These are phyloP conservation scores for Macrostomum lignano DNA, from an alignment of 1,140 invertebrate genomes.

Conservation along the genomic window DNA sequence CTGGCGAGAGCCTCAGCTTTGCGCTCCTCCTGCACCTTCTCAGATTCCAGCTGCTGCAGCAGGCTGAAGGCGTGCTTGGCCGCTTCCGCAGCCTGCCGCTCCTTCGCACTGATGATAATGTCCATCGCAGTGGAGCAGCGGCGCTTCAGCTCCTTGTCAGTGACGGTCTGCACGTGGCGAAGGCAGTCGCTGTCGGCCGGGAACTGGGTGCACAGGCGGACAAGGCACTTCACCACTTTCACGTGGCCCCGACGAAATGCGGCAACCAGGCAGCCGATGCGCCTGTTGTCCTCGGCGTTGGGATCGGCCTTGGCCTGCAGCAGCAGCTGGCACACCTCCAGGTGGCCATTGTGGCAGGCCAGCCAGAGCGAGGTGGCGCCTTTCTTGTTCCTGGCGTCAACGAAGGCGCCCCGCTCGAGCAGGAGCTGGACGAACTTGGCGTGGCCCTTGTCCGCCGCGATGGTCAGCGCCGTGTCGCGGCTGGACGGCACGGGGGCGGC, in stretches of 20 bases:
- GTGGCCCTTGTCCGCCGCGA: constrained; percentile 94
- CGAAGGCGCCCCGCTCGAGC: constrained; percentile 39
- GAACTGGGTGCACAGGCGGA: constrained; percentile 82
- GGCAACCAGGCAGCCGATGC: constrained; percentile 85
- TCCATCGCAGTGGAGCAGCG: constrained; percentile 81
- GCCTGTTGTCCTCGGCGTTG: constrained; percentile 72
- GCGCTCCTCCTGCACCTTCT: constrained; percentile 59
- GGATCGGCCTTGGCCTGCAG: constrained; percentile 66
- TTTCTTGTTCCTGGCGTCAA: constrained; percentile 96
- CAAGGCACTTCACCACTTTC: constrained; percentile 92
- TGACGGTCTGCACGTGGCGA: constrained; percentile 37
- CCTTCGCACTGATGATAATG: constrained; percentile 71
- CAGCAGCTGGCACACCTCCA: constrained; percentile 72
- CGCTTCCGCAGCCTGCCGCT: constrained; percentile 81
- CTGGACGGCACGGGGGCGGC: constrained; percentile 86
- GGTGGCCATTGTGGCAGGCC: constrained; percentile 80
- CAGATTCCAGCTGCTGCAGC: constrained; percentile 70
- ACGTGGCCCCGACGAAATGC: constrained; percentile 92
- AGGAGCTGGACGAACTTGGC: constrained; percentile 69
- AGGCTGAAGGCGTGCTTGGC: constrained; percentile 79
- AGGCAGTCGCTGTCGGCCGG: constrained; percentile 90
- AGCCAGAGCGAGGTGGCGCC: constrained; percentile 92
- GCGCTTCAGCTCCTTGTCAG: constrained; percentile 53
- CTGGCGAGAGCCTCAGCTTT: constrained; percentile 60
- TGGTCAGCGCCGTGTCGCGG: constrained; percentile 83